Percentiles rank a stretch among this genome's conserved stretches.
Evolutionary conservation across 2,797 vertebrate genomes (phyloP).

Genomic region (Sebastes iracundus): DNA sequence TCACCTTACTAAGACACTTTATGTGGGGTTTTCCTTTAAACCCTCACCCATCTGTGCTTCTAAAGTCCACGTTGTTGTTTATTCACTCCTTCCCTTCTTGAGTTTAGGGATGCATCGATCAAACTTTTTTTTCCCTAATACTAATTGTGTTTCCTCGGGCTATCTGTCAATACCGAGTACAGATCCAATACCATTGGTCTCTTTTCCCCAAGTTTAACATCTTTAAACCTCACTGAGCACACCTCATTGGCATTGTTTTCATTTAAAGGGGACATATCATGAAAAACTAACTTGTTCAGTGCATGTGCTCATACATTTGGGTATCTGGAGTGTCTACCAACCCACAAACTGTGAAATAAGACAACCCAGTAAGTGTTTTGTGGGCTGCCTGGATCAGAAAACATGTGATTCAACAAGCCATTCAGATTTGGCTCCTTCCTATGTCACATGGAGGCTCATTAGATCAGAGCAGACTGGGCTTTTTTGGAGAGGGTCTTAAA

Average conservation of each 20-base stretch:
- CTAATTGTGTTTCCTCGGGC: neutral
- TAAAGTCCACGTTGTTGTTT: neutral
- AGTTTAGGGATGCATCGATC: neutral
- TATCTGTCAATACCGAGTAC: neutral
- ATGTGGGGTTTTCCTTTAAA: neutral
- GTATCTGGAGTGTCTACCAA: neutral
- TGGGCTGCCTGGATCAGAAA: neutral
- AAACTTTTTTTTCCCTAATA: neutral
- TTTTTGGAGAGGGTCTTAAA: neutral
- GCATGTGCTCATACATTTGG: neutral
- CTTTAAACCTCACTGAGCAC: neutral
- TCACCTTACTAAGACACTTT: neutral
- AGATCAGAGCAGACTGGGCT: neutral
- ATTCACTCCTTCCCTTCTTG: neutral
- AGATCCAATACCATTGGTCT: neutral
- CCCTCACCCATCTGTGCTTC: neutral
- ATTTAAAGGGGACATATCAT: neutral
- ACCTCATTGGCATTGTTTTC: neutral
- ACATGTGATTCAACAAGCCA: neutral
- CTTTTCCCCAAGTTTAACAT: neutral
- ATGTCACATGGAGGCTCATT: neutral
- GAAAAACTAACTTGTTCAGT: neutral
- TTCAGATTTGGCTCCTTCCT: neutral
- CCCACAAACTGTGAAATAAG: neutral
- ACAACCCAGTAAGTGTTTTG: neutral